Percentiles rank a stretch among this genome's conserved stretches.
Conservation (phyloP, 2,888 invertebrate genomes). For the Megastigmus dorsalis region DNA sequence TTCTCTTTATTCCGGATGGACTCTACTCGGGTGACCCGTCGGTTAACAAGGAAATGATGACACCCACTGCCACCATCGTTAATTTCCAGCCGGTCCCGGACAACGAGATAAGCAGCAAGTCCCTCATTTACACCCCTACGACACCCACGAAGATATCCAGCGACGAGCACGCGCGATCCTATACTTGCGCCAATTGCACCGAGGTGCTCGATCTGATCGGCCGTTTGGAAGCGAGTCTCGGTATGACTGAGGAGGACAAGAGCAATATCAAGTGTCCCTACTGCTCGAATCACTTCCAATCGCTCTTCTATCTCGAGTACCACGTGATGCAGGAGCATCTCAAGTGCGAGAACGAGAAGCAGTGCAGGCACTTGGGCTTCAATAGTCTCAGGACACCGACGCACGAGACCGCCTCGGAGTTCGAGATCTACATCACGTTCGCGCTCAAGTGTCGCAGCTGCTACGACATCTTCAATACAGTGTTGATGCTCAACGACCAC, state of each 20-base stretch:
- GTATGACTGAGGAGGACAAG: constrained; percentile 48
- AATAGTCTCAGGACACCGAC: constrained; percentile 38
- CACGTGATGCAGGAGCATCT: constrained; percentile 58
- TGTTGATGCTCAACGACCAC: constrained; percentile 50
- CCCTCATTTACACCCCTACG: constrained; percentile 34
- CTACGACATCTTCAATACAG: constrained; percentile 38
- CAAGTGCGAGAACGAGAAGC: constrained; percentile 55
- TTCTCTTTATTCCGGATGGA: constrained; percentile 49
- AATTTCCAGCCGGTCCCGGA: constrained; percentile 54
- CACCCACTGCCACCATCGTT: constrained; percentile 49
- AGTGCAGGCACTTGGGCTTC: constrained; percentile 44
- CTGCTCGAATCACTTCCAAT: constrained; percentile 57
- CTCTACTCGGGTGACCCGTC: background rate
- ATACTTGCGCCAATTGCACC: constrained; percentile 53
- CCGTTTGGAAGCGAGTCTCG: constrained; percentile 47
- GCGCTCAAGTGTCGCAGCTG: constrained; percentile 53
- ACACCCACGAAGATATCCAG: constrained; percentile 41
- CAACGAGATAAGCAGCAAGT: constrained; percentile 43
- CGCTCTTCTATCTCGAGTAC: constrained; percentile 55
- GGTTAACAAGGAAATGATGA: constrained; percentile 3
- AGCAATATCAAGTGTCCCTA: constrained; percentile 57
- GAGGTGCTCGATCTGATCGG: constrained; percentile 53
- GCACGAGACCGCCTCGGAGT: constrained; percentile 41
- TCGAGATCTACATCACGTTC: constrained; percentile 46
- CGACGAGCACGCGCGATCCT: constrained; percentile 28